Conservation (phyloP, 2,113 vertebrate species). For the Vanacampus margaritifer region DNA sequence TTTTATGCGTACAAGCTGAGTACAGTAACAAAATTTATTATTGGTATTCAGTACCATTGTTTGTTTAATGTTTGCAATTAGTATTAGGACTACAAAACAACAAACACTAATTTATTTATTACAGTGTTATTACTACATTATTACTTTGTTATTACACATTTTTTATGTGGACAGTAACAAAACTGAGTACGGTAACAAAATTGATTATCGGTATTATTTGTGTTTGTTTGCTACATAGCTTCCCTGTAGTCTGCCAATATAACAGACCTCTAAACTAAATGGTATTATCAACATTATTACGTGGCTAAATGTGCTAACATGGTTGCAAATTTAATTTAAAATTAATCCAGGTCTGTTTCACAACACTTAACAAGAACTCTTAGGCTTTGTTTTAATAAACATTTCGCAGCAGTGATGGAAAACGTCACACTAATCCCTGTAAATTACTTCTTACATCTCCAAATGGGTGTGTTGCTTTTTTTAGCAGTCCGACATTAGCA, state of each 20-base stretch:
- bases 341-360: too few relatives aligned
- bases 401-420: neutral
- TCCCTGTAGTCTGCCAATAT: too few relatives aligned
- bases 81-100: neutral
- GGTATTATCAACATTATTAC: neutral
- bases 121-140: too few relatives aligned
- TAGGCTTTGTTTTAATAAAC: neutral
- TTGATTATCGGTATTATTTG: neutral
- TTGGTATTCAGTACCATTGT: neutral
- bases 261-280: neutral
- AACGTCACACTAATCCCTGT: slow-evolving; percentile 25
- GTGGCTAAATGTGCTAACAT: neutral
- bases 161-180: neutral
- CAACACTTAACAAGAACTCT: neutral
- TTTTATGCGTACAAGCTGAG: neutral
- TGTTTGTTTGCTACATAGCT: too few relatives aligned
- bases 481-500: slow-evolving; percentile 52
- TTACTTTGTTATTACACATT: neutral
- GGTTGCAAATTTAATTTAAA: too few relatives aligned
- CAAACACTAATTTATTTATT: neutral
- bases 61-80: neutral
- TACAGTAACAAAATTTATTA: neutral
- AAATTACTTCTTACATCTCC: slow-evolving; percentile 39
- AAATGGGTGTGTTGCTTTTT: slow-evolving; percentile 46
- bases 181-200: neutral